Conservation (phyloP, 2,797 vertebrate genomes). For the Chlorospingus flavigularis region DNA sequence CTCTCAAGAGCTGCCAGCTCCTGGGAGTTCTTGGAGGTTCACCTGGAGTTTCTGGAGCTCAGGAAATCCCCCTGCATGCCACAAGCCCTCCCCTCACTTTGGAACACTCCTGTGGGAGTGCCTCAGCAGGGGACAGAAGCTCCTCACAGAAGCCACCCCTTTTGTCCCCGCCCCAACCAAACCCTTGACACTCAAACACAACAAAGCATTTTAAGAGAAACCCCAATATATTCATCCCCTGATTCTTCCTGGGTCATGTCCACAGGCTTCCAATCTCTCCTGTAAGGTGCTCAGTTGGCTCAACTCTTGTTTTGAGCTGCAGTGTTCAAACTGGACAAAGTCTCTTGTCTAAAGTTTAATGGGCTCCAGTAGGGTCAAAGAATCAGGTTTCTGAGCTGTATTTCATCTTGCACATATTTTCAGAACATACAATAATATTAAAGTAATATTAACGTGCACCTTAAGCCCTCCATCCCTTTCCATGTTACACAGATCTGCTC, state of each 20-base stretch:
- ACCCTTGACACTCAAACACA: not conserved
- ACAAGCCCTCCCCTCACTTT: rapidly evolving
- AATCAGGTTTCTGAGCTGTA: not conserved
- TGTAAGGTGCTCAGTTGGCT: not conserved
- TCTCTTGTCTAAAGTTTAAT: not conserved
- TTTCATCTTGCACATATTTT: not conserved
- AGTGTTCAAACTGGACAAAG: not conserved
- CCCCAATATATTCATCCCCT: not conserved
- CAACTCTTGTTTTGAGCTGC: not conserved
- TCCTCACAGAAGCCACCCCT: not conserved
- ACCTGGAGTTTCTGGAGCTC: not conserved
- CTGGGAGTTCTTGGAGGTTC: not conserved
- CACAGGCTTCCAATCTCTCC: rapidly evolving
- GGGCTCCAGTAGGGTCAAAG: not conserved
- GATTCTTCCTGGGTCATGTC: not conserved
- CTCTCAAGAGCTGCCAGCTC: not conserved
- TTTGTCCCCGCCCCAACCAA: not conserved
- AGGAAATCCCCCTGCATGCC: not conserved
- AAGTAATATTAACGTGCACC: not conserved
- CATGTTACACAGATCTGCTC: not conserved
- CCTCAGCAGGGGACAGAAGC: not conserved
- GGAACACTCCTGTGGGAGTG: not conserved
- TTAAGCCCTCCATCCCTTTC: not conserved
- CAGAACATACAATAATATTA: not conserved
- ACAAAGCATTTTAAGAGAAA: not conserved